phyloP scores from a whole-genome alignment of 92 coral and sea anemone genomes.

The Nematostella vectensis region DNA sequence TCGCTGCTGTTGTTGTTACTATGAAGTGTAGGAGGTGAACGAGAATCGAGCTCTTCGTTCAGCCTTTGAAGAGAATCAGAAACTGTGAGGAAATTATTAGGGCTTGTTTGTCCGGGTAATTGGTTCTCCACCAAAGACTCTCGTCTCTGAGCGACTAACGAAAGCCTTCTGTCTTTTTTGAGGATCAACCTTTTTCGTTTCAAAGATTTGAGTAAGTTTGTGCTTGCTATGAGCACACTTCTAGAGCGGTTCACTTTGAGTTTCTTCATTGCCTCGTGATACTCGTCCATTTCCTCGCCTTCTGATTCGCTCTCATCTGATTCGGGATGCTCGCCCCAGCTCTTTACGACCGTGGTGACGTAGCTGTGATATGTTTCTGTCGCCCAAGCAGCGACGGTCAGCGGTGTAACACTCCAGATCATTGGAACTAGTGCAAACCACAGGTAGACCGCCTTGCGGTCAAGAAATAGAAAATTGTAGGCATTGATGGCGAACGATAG shows the following conservation, averaged over 20 bases:
- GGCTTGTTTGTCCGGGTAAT: slow-evolving; percentile 4
- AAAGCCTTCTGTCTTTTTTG: slow-evolving; percentile 62
- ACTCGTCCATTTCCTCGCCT: slow-evolving; percentile 83
- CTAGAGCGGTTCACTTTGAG: slow-evolving; percentile 62
- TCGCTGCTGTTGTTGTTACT: not conserved
- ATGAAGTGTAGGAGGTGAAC: not conserved
- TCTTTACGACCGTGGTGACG: slow-evolving; percentile 73
- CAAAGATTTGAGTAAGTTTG: slow-evolving; percentile 56
- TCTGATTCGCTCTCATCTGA: slow-evolving; percentile 85
- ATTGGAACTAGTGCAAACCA: slow-evolving; percentile 90
- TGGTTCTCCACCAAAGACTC: slow-evolving; percentile 31
- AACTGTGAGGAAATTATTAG: not conserved
- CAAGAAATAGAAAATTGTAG: slow-evolving; percentile 82
- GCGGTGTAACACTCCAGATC: slow-evolving; percentile 90
- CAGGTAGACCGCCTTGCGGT: slow-evolving; percentile 74
- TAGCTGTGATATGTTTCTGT: slow-evolving; percentile 87
- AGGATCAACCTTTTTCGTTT: slow-evolving; percentile 70
- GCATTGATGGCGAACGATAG: slow-evolving; percentile 88
- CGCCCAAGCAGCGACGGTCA: slow-evolving; percentile 96
- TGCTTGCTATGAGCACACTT: slow-evolving; percentile 77
- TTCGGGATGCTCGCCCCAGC: slow-evolving; percentile 97
- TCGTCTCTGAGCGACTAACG: slow-evolving; percentile 48
- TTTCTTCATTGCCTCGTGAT: slow-evolving; percentile 80
- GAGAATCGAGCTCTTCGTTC: not conserved
- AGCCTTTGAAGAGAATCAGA: not conserved